Conservation (phyloP, 2,113 vertebrate species). For the Lycaon pictus region DNA sequence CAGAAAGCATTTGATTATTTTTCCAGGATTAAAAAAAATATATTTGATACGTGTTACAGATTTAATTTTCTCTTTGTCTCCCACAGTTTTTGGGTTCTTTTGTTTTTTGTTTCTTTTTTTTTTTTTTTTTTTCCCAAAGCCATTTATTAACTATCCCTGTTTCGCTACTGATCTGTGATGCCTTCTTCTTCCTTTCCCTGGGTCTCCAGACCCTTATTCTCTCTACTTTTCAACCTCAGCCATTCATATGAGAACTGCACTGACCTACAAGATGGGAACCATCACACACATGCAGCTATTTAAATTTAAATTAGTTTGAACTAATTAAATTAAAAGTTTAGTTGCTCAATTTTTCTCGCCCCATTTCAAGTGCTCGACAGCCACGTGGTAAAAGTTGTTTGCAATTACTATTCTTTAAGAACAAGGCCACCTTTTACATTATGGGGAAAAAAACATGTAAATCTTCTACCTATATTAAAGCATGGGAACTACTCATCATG, state of each 20-base stretch:
- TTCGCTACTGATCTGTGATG: not conserved
- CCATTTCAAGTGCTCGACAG: not conserved
- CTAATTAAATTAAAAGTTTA: not conserved
- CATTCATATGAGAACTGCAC: not conserved
- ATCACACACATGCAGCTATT: not conserved
- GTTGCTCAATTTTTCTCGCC: not conserved
- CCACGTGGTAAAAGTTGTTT: not conserved
- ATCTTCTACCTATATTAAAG: not conserved
- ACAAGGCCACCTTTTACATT: not conserved
- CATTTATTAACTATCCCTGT: not conserved
- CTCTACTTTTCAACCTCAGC: not conserved
- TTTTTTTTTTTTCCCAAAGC: not conserved
- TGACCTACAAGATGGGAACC: not conserved
- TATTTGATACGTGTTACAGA: not conserved
- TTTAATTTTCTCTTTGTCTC: not conserved
- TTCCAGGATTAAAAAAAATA: not conserved
- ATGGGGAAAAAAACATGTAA: not conserved
- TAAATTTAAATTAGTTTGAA: not conserved
- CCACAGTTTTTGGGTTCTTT: not conserved
- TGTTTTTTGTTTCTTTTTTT: not conserved
- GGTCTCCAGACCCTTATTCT: not conserved
- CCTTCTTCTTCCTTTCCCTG: not conserved
- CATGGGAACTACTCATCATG: not conserved
- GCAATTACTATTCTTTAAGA: not conserved
- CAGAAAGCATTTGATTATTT: not conserved